These are phyloP conservation scores for Neuroterus valhalla DNA, from an alignment of 1,140 invertebrate genomes.

Conservation along the genomic window DNA sequence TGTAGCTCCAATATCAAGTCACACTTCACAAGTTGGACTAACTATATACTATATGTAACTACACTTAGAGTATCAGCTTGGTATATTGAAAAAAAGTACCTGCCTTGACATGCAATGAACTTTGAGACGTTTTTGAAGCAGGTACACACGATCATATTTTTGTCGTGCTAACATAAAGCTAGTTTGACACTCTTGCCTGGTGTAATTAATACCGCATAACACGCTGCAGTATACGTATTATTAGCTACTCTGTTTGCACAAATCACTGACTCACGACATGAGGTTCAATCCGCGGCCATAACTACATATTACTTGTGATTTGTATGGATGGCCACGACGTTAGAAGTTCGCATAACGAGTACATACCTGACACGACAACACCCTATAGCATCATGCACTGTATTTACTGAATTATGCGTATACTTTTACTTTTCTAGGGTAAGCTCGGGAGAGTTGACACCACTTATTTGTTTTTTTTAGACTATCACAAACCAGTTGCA, in stretches of 20 bases:
- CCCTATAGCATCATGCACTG: conserved; percentile 3
- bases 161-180: conserved; percentile 5
- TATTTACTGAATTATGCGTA: not conserved
- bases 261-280: conserved; percentile 51
- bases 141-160: not conserved
- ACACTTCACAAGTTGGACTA: not conserved
- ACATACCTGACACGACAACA: conserved; percentile 24
- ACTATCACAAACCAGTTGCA: not conserved
- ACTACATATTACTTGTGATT: conserved; percentile 15
- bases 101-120: not conserved
- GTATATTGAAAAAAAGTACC: not conserved
- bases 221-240: conserved; percentile 49
- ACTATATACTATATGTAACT: not conserved
- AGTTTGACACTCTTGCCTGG: conserved; percentile 38
- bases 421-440: conserved; percentile 8
- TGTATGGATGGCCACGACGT: conserved; percentile 15
- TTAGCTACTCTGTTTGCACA: conserved; percentile 46
- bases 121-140: not conserved
- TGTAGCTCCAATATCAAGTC: too few relatives aligned
- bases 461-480: not conserved
- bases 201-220: conserved; percentile 63
- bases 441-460: not conserved
- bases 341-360: not conserved
- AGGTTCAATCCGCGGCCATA: conserved; percentile 15
- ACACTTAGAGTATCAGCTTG: not conserved